Base-by-base conservation (phyloP, 2,797 vertebrate species). In the Gymnoscopelus microlampas region DNA sequence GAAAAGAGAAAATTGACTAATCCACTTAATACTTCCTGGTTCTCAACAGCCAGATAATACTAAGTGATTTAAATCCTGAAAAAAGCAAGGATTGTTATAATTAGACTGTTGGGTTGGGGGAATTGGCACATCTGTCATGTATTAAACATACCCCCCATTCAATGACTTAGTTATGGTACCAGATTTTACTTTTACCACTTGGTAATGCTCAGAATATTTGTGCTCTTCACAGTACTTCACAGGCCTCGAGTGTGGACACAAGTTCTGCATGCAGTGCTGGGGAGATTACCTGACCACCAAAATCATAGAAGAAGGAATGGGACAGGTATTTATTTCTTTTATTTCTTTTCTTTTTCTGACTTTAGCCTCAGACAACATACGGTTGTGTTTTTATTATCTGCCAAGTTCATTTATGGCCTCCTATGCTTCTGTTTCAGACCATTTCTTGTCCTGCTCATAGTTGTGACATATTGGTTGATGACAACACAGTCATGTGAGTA, bases 181-280 rank as follows among this genome's bases (percentile, higher is more conserved):
- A 29, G 44, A 13, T 44, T 59, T 11, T 1, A 9, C 3, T 56
- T 54, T 23, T 39, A 58, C 65, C 47, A 50, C 32, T 35, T 35
- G 26, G 26, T 5, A 14, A 19, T 7, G 61, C 29, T 14, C 3
- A 66, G 8, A 26, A 7, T 1, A 19, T 53, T n/a, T 71, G 14
- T 76, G 86, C 78, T 91, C 64, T 1, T 89, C 91, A 13, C 93
- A 99, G 98, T 99, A 97, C 89, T 99, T 99, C 87, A 99, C 98
- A 71, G 98, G 98, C 90, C 92, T 99, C 85, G 98, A 99, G 91
- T 99, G 98, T 94, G 98, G 98, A 93, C 98, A 99, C 94, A 99
- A 99, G 90, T 99, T 99, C 93, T 99, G 98, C 94, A 98, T 99
- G 97, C 98, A 99, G 93, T 99, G 98, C 92, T 99, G 98, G 98